These are phyloP conservation scores for Palythoa grandiflora DNA, from an alignment of 92 coral and sea anemone species.

Conservation along the genomic window DNA sequence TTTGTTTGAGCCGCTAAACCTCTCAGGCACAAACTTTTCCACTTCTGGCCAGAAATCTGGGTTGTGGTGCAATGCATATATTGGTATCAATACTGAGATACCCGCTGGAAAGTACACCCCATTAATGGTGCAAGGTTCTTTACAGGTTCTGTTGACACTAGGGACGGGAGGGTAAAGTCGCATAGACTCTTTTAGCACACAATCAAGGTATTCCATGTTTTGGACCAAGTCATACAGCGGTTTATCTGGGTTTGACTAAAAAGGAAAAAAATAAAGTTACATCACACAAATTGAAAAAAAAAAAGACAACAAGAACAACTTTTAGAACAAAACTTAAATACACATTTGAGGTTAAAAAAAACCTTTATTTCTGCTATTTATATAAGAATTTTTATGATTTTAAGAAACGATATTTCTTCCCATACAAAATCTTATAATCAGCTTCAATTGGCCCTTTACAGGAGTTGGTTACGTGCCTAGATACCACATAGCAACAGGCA, in stretches of 20 bases:
- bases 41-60: slow-evolving; percentile 75
- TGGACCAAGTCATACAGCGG: slow-evolving; percentile 67
- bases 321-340: too few relatives aligned
- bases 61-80: slow-evolving; percentile 69
- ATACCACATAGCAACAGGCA: too few relatives aligned
- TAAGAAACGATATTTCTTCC: too few relatives aligned
- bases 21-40: slow-evolving; percentile 76
- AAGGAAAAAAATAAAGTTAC: too few relatives aligned
- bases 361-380: too few relatives aligned
- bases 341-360: too few relatives aligned
- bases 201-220: slow-evolving; percentile 73
- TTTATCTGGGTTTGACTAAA: slow-evolving; percentile 58
- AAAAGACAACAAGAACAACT: neutral
- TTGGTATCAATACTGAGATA: slow-evolving; percentile 53
- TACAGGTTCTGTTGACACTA: slow-evolving; percentile 49
- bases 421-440: too few relatives aligned
- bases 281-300: neutral
- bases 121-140: slow-evolving; percentile 50
- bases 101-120: slow-evolving; percentile 66
- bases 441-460: too few relatives aligned
- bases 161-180: slow-evolving; percentile 66
- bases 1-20: slow-evolving; percentile 72
- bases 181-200: slow-evolving; percentile 68
- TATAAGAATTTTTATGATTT: too few relatives aligned
- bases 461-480: too few relatives aligned